A percentile compares a stretch with the other conserved stretches of the same genome.
Evolutionary conservation across 1,140 invertebrate genomes (phyloP).

Genomic region (Ostrea edulis): DNA sequence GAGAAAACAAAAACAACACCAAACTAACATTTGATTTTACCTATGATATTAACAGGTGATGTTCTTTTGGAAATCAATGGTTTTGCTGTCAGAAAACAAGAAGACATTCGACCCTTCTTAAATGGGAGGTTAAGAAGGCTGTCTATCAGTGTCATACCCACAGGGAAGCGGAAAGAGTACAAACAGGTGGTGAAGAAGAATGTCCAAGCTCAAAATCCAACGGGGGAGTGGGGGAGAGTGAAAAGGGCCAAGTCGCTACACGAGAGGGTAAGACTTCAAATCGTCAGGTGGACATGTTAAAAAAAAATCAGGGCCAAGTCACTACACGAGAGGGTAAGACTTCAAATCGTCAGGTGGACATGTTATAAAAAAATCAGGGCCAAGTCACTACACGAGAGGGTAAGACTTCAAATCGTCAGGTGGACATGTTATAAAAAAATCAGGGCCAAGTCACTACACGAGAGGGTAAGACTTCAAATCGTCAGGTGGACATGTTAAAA

Average conservation of each 20-base stretch:
- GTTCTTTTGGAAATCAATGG: slow-evolving; percentile 75
- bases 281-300: too few relatives aligned
- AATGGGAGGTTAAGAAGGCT: slow-evolving; percentile 62
- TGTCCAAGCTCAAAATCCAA: neutral
- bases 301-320: too few relatives aligned
- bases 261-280: slow-evolving; percentile 72
- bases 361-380: too few relatives aligned
- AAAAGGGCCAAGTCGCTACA: slow-evolving; percentile 72
- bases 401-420: too few relatives aligned
- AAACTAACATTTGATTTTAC: neutral
- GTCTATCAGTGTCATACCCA: slow-evolving; percentile 67
- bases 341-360: too few relatives aligned
- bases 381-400: too few relatives aligned
- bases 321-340: too few relatives aligned
- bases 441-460: too few relatives aligned
- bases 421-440: too few relatives aligned
- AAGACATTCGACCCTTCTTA: slow-evolving; percentile 64
- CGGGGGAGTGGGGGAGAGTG: slow-evolving; percentile 55
- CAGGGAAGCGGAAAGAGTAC: slow-evolving; percentile 56
- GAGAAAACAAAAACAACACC: neutral
- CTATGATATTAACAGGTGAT: slow-evolving; percentile 68
- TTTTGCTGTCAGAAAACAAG: slow-evolving; percentile 54
- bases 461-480: too few relatives aligned
- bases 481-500: too few relatives aligned
- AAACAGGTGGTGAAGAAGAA: neutral